Conservation (phyloP, 2,797 vertebrate species). For the Darevskia nairensis region DNA sequence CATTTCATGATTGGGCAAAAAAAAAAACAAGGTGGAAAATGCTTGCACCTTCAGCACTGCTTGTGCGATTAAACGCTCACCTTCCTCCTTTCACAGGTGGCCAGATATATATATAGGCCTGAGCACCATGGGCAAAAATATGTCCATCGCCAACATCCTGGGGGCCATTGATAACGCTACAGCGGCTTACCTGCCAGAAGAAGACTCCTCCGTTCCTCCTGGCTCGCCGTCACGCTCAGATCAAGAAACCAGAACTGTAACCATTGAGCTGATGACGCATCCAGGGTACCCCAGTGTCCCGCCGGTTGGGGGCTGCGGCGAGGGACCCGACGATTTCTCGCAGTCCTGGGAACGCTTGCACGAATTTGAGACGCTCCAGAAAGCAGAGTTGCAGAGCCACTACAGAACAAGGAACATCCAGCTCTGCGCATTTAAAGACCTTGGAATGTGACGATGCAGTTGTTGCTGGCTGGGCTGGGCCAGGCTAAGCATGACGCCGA, state of each 20-base stretch:
- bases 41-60: background rate
- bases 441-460: slow-evolving; percentile 68
- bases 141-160: slow-evolving; percentile 85
- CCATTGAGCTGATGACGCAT: slow-evolving; percentile 94
- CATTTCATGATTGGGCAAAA: too few species aligned
- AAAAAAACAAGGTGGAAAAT: background rate
- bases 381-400: slow-evolving; percentile 78
- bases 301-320: slow-evolving; percentile 87
- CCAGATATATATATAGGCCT: slow-evolving; percentile 92
- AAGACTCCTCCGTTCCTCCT: fast-evolving
- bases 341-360: slow-evolving; percentile 90
- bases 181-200: slow-evolving; percentile 18
- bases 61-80: background rate
- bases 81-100: slow-evolving; percentile 83
- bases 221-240: background rate
- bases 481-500: too few species aligned
- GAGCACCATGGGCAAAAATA: slow-evolving; percentile 92
- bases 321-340: slow-evolving; percentile 94
- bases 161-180: slow-evolving; percentile 80
- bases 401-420: slow-evolving; percentile 84
- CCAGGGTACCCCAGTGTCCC: slow-evolving; percentile 91
- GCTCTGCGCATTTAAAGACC: slow-evolving; percentile 88
- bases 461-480: too few species aligned
- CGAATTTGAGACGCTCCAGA: slow-evolving; percentile 85
- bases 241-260: slow-evolving; percentile 57